These are phyloP conservation scores for Hemiprocne comata DNA, from an alignment of 2,113 vertebrate species.

Conservation along the genomic window DNA sequence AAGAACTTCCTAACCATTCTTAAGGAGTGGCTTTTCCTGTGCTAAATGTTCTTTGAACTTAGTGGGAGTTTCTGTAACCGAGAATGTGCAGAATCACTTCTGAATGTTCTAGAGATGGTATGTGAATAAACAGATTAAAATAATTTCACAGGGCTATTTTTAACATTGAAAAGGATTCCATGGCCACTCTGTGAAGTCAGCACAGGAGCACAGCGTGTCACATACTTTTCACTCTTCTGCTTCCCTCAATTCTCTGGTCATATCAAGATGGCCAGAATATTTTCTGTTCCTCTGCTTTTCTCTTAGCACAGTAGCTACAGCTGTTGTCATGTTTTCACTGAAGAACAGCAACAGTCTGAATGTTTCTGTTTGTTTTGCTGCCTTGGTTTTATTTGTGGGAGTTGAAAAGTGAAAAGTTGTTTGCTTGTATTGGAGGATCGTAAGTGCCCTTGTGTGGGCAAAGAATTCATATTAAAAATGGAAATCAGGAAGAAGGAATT, in stretches of 20 bases:
- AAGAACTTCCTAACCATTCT: neutral
- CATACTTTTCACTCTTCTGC: neutral
- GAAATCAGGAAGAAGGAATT: neutral
- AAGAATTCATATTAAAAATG: neutral
- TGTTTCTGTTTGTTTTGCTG: neutral
- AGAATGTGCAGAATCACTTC: neutral
- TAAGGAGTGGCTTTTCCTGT: neutral
- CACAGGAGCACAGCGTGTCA: fast-evolving
- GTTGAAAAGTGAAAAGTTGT: neutral
- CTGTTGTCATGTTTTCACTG: neutral
- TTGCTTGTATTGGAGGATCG: neutral
- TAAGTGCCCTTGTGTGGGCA: neutral
- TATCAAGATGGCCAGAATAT: neutral
- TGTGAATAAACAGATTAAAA: neutral
- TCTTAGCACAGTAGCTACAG: neutral
- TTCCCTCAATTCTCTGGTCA: neutral
- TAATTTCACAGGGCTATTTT: neutral
- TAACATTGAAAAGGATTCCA: neutral
- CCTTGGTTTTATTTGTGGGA: neutral
- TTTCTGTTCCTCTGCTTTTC: neutral
- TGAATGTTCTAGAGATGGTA: neutral
- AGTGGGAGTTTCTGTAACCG: neutral
- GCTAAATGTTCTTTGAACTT: neutral
- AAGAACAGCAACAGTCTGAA: neutral
- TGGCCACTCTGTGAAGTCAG: neutral